Conservation (phyloP, 2,113 vertebrate genomes). For the Lutjanus erythropterus region DNA sequence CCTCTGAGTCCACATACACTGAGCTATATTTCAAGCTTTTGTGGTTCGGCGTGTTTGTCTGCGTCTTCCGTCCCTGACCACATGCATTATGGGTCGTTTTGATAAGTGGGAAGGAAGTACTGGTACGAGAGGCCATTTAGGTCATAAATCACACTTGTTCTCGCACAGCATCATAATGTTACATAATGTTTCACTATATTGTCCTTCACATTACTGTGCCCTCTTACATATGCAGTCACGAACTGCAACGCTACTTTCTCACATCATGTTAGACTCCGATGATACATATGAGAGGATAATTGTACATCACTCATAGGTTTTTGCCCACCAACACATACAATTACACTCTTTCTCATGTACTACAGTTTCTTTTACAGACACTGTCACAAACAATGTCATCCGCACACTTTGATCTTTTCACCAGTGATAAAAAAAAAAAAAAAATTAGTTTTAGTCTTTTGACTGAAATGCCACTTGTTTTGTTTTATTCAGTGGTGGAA, state of each 20-base stretch:
- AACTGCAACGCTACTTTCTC: too few relatives aligned
- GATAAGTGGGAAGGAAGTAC: conserved; percentile 13
- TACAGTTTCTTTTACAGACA: neutral
- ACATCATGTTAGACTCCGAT: conserved; percentile 11
- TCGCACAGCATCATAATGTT: conserved; percentile 8
- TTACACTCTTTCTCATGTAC: neutral
- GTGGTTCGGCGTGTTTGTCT: conserved; percentile 27
- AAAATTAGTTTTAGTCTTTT: too few relatives aligned
- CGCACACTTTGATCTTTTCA: neutral
- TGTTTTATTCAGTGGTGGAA: too few relatives aligned
- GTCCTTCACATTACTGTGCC: conserved; percentile 19
- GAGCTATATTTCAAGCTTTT: conserved; percentile 38
- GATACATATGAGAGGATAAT: conserved; percentile 1
- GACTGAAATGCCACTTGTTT: too few relatives aligned
- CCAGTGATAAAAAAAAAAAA: too few relatives aligned
- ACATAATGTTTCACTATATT: conserved; percentile 22
- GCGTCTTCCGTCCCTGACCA: conserved; percentile 22
- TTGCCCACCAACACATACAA: neutral
- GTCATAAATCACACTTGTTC: conserved; percentile 34
- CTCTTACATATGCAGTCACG: neutral
- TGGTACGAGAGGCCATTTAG: conserved; percentile 18
- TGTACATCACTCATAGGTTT: neutral
- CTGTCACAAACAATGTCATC: neutral
- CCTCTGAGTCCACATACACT: conserved; percentile 36
- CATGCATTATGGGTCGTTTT: conserved; percentile 21